phyloP scores from a whole-genome alignment of 2,797 vertebrate species.

The Chromobotia macracanthus region DNA sequence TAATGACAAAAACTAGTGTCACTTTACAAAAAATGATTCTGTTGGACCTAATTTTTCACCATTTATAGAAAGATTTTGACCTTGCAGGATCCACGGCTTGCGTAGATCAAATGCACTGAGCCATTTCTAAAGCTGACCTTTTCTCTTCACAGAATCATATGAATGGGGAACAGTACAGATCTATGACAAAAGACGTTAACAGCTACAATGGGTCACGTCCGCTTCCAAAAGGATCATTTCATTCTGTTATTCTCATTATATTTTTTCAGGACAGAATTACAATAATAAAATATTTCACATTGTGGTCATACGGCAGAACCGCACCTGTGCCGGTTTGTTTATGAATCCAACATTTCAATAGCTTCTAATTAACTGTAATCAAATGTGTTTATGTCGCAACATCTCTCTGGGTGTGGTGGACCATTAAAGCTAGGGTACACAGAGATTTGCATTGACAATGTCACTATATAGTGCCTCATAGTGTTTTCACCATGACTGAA shows the following conservation, averaged over 20 bases:
- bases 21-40: too few relatives aligned
- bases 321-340: constrained; percentile 65
- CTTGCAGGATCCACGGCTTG: neutral
- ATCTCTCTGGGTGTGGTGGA: constrained; percentile 57
- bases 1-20: too few relatives aligned
- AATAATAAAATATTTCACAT: constrained; percentile 69
- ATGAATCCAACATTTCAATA: constrained; percentile 13
- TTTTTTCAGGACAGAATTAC: constrained; percentile 50
- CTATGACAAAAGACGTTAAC: constrained; percentile 71
- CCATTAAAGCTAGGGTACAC: constrained; percentile 57
- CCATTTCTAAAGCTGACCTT: neutral
- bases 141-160: constrained; percentile 67
- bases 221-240: constrained; percentile 21
- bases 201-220: neutral
- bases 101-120: neutral
- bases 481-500: constrained; percentile 56
- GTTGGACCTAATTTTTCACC: too few relatives aligned
- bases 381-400: constrained; percentile 47
- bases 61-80: neutral
- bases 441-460: constrained; percentile 68
- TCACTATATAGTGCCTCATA: constrained; percentile 68
- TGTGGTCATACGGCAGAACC: constrained; percentile 69
- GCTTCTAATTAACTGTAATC: constrained; percentile 30
- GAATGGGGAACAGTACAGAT: constrained; percentile 75
- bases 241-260: constrained; percentile 49